These are phyloP conservation scores for Dugesia japonica DNA, from an alignment of 2,888 invertebrate genomes.

Conservation along the genomic window DNA sequence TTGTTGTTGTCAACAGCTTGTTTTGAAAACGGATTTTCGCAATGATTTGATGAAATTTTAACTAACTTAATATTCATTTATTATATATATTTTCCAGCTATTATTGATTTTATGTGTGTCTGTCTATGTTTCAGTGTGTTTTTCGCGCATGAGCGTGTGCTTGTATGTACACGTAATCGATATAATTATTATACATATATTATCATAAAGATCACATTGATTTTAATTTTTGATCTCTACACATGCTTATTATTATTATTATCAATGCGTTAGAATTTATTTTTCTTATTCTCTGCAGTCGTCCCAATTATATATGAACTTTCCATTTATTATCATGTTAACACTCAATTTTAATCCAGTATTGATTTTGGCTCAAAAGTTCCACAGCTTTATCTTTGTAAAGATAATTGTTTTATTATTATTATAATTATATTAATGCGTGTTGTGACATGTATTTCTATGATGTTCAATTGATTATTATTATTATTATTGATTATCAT, in stretches of 20 bases:
- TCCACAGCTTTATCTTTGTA: constrained; percentile 14
- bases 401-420: constrained; percentile 2
- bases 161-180: background rate
- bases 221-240: constrained; percentile 8
- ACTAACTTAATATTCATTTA: background rate
- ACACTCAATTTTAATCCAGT: background rate
- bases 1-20: background rate
- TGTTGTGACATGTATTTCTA: constrained; percentile 17
- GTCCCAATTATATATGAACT: background rate
- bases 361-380: constrained; percentile 22
- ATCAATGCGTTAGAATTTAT: background rate
- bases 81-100: background rate
- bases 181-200: background rate
- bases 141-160: background rate
- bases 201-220: background rate
- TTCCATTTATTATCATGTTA: background rate
- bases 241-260: too few relatives aligned
- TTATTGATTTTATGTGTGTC: background rate
- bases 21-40: background rate
- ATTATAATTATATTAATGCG: background rate
- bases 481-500: background rate
- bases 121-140: background rate
- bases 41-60: background rate
- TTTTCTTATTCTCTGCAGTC: background rate
- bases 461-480: background rate